Conservation (phyloP, 2,113 vertebrate genomes). For the Benitochromis conjunctus region DNA sequence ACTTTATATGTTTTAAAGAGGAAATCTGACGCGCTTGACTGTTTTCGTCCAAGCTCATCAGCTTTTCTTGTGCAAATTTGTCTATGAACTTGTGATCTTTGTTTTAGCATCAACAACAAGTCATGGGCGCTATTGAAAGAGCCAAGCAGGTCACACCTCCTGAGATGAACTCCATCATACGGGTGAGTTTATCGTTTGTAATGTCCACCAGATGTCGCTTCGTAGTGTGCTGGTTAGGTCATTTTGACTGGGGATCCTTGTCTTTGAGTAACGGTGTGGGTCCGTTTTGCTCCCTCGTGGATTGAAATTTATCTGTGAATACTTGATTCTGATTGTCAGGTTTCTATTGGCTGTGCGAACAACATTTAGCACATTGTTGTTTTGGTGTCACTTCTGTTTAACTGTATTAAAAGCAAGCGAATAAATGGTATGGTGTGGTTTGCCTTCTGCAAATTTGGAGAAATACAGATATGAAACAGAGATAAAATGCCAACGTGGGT, state of each 20-base stretch:
- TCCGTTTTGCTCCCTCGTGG: neutral
- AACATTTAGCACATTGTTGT: neutral
- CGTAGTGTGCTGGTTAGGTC: neutral
- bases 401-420: neutral
- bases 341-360: neutral
- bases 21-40: neutral
- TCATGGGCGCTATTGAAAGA: conserved; percentile 93
- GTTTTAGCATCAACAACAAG: conserved; percentile 94
- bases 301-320: neutral
- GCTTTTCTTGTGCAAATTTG: neutral
- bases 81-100: conserved; percentile 1
- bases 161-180: conserved; percentile 98
- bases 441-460: neutral
- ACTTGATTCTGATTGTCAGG: neutral
- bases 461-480: neutral
- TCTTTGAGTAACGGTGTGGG: no score
- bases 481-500: neutral
- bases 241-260: neutral
- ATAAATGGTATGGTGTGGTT: neutral
- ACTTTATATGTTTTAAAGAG: neutral
- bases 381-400: neutral
- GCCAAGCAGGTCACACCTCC: conserved; percentile 97
- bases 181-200: conserved; percentile 71
- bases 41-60: neutral
- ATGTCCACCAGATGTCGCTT: neutral